Conservation (phyloP, 2,888 invertebrate species). For the Aromia moschata region DNA sequence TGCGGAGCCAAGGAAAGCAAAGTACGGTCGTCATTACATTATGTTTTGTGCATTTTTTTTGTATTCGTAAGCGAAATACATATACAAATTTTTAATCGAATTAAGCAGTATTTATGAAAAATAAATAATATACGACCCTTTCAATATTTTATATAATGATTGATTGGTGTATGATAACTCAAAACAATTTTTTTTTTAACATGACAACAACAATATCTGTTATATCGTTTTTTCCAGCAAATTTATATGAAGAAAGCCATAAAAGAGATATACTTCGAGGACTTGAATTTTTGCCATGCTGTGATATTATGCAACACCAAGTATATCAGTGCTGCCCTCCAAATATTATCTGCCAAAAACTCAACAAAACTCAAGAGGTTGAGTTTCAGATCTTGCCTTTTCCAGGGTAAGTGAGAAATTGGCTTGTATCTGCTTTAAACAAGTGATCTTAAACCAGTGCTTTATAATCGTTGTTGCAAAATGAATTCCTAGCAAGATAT, state of each 20-base stretch:
- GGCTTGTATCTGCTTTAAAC: too few species aligned
- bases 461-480: too few species aligned
- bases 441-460: too few species aligned
- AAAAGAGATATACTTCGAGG: slow-evolving; percentile 29
- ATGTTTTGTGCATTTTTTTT: not conserved
- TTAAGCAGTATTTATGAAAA: too few species aligned
- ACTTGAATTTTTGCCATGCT: slow-evolving; percentile 30
- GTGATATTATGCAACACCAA: slow-evolving; percentile 26
- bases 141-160: too few species aligned
- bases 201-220: too few species aligned
- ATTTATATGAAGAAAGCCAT: slow-evolving; percentile 21
- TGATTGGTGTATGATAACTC: too few species aligned
- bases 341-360: slow-evolving; percentile 36
- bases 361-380: slow-evolving; percentile 37
- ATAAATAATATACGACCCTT: too few species aligned
- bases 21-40: slow-evolving; percentile 12
- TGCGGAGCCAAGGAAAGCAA: slow-evolving; percentile 34
- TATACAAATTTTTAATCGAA: too few species aligned
- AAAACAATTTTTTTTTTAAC: too few species aligned
- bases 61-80: not conserved
- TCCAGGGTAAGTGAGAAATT: slow-evolving; percentile 41
- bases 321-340: slow-evolving; percentile 24
- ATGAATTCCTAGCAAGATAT: too few species aligned
- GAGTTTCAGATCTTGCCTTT: slow-evolving; percentile 40
- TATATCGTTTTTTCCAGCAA: slow-evolving; percentile 24